Conservation (phyloP, 1,140 invertebrate species). For the Brachystomella parvula region DNA sequence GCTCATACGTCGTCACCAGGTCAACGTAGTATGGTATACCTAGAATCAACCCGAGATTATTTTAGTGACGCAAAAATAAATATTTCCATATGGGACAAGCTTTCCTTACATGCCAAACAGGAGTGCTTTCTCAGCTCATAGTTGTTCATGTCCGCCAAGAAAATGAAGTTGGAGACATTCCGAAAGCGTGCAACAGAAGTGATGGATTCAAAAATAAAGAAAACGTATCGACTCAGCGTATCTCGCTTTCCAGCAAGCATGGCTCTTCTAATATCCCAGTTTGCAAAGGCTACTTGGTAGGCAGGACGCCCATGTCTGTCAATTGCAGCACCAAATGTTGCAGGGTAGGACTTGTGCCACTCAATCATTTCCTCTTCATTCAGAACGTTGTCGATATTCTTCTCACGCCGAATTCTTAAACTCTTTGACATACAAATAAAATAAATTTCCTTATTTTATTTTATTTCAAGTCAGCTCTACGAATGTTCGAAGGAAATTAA, state of each 20-base stretch:
- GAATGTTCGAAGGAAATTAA: not conserved
- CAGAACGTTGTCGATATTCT: not conserved
- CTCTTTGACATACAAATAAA: not conserved
- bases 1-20: not conserved
- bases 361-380: not conserved
- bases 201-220: slow-evolving; percentile 4
- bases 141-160: slow-evolving; percentile 4
- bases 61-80: too few species aligned
- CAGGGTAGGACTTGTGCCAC: not conserved
- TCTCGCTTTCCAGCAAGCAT: not conserved
- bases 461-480: not conserved
- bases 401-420: not conserved
- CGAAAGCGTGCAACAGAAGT: not conserved
- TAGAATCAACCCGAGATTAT: not conserved
- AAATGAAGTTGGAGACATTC: not conserved
- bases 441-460: not conserved
- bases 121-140: not conserved
- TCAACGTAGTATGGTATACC: slow-evolving; percentile 1
- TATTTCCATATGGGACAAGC: too few species aligned
- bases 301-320: not conserved
- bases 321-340: not conserved
- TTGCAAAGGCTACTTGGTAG: not conserved
- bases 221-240: not conserved
- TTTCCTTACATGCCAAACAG: not conserved
- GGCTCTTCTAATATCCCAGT: not conserved